These are phyloP conservation scores for Phyllotreta cruciferae DNA, from an alignment of 2,888 invertebrate species.

Conservation along the genomic window DNA sequence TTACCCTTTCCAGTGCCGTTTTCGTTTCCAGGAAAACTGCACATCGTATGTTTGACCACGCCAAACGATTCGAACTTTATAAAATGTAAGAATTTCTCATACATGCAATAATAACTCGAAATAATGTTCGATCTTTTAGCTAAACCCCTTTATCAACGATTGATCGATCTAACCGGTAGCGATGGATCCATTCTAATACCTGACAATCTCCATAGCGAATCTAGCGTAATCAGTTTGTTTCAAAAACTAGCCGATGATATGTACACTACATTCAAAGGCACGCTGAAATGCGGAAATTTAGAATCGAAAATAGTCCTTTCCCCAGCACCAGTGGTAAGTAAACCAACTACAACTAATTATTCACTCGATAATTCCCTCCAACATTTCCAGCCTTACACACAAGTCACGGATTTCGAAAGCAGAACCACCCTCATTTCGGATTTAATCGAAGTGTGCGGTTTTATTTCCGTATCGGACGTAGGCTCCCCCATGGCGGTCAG, in stretches of 20 bases:
- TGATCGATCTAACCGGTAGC: constrained; percentile 78
- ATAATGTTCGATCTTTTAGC: constrained; percentile 57
- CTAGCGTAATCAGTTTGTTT: constrained; percentile 64
- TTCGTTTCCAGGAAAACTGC: constrained; percentile 81
- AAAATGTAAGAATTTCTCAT: constrained; percentile 52
- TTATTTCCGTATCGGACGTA: constrained; percentile 85
- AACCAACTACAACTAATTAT: neutral
- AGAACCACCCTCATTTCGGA: constrained; percentile 71
- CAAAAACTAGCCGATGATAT: constrained; percentile 75
- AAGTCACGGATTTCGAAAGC: constrained; percentile 70
- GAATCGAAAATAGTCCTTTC: constrained; percentile 75
- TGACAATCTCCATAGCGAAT: constrained; percentile 60
- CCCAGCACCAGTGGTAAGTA: constrained; percentile 73
- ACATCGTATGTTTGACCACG: constrained; percentile 73
- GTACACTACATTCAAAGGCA: constrained; percentile 76
- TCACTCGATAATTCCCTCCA: neutral
- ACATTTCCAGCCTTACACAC: constrained; percentile 59
- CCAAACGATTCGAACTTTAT: constrained; percentile 68
- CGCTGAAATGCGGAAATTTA: constrained; percentile 77
- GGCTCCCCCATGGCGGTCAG: constrained; percentile 92
- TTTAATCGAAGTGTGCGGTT: constrained; percentile 85
- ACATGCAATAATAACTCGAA: constrained; percentile 7
- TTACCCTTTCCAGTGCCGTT: constrained; percentile 76
- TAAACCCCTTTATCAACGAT: constrained; percentile 77
- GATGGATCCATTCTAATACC: constrained; percentile 69